Base-by-base conservation (phyloP, 2,113 vertebrate species). In the Carlito syrichta region DNA sequence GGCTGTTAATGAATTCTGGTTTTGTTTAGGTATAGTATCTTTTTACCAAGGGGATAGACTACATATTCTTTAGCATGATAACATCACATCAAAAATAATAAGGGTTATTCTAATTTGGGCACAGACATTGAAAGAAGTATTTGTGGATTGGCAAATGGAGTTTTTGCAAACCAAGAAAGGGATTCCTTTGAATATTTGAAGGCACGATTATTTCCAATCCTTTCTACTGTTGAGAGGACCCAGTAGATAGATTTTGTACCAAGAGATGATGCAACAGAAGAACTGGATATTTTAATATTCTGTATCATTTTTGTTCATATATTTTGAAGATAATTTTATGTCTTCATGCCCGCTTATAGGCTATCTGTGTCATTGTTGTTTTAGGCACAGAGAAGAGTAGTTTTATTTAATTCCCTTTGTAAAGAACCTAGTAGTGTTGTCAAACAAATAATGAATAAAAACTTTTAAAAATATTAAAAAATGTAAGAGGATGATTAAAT, bases 1-100 rank as follows among this genome's bases (percentile, higher is more conserved):
- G 40, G 54, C 27, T 95, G 60, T 54, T 82, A 92, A 71, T 85
- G 62, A 96, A 91, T 63, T 94, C 77, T 74, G 68, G 45, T 56
- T 95, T 94, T 86, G 68, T 86, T 94, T 96, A 10, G 38, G 10
- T 48, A 30, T 62, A 40, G 19, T 62, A 40, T 91, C 77, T 89
- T 91, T 81, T 79, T 62, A 79, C 58, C 27, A 40, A 74, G 50
- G 66, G 74, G 22, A 40, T 38, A 60, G 6, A 16, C 8, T 71
- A 9, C 52, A 20, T 43, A 25, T 68, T 3, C 27, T 86, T 93
- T 56, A 87, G 40, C 38, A 68, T 78, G 78, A 86, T 84, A 89
- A 78, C 62, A 71, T 63, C 50, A n/a, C 43, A 84, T 60, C 58
- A 96, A 92, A 92, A 79, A 77, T 48, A 94, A 48, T 69, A 62